A percentile compares a stretch with the other conserved stretches of the same genome.
Evolutionary conservation across 2,113 vertebrate genomes (phyloP).

Genomic region (Heterocephalus glaber): DNA sequence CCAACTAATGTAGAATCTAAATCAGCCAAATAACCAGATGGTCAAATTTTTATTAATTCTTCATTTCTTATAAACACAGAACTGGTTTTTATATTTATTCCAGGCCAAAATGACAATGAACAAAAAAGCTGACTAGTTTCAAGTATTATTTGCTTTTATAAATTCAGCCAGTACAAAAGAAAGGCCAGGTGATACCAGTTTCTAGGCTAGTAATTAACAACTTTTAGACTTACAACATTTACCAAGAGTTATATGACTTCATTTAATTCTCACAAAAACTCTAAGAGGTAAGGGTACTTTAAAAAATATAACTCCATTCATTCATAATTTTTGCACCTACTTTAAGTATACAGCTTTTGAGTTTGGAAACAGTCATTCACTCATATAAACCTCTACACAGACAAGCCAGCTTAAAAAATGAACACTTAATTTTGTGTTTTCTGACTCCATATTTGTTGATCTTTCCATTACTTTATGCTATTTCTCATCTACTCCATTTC

Average conservation of each 20-base stretch:
- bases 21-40: constrained; percentile 71
- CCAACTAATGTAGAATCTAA: constrained; percentile 75
- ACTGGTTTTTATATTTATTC: background rate
- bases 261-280: constrained; percentile 4
- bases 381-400: background rate
- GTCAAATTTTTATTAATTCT: constrained; percentile 65
- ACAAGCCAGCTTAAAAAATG: background rate
- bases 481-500: background rate
- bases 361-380: background rate
- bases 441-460: background rate
- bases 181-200: background rate
- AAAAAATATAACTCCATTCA: background rate
- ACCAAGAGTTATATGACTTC: background rate
- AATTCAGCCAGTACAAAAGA: background rate
- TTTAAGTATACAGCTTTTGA: background rate
- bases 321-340: background rate
- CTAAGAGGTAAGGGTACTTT: background rate
- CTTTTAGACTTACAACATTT: background rate
- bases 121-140: background rate
- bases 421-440: background rate
- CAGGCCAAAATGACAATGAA: constrained; percentile 37
- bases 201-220: background rate
- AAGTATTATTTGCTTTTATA: background rate
- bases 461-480: background rate
- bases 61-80: constrained; percentile 61